Evolutionary conservation across 2,888 invertebrate genomes (phyloP).

Genomic region (Acanthosepion pharaonis): DNA sequence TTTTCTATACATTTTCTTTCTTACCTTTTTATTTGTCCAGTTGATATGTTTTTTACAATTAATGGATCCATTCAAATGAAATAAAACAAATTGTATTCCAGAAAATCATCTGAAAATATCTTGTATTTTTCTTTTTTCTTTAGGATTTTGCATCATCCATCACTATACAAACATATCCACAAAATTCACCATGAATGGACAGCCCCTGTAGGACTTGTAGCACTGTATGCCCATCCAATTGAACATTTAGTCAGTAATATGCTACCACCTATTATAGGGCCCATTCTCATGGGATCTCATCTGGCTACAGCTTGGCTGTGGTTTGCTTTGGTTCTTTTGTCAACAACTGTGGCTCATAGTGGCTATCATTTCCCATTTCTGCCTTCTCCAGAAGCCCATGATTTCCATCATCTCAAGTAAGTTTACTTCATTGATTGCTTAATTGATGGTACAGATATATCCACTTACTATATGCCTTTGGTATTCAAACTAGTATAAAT

Average conservation of each 20-base stretch:
- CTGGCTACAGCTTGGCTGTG: slow-evolving; percentile 79
- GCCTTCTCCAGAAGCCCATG: slow-evolving; percentile 89
- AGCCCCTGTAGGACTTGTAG: slow-evolving; percentile 87
- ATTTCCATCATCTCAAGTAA: slow-evolving; percentile 88
- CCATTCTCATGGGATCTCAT: slow-evolving; percentile 80
- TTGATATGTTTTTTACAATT: no score
- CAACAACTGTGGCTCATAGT: slow-evolving; percentile 87
- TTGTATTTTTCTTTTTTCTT: slow-evolving; percentile 55
- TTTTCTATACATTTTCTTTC: no score
- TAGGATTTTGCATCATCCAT: slow-evolving; percentile 83
- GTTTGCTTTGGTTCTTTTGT: slow-evolving; percentile 85
- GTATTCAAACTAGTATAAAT: no score
- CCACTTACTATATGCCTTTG: no score
- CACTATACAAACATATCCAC: slow-evolving; percentile 86
- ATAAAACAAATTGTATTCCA: no score
- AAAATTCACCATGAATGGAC: slow-evolving; percentile 92
- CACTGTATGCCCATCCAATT: slow-evolving; percentile 86
- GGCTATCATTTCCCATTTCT: slow-evolving; percentile 90
- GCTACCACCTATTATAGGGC: slow-evolving; percentile 82
- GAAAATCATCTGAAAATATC: neutral
- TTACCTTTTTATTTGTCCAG: no score
- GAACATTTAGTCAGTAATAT: slow-evolving; percentile 85
- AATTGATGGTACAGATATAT: neutral
- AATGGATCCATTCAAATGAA: no score
- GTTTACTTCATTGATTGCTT: slow-evolving; percentile 51